Base-by-base conservation (phyloP, 2,797 vertebrate species). In the Chromobotia macracanthus region DNA sequence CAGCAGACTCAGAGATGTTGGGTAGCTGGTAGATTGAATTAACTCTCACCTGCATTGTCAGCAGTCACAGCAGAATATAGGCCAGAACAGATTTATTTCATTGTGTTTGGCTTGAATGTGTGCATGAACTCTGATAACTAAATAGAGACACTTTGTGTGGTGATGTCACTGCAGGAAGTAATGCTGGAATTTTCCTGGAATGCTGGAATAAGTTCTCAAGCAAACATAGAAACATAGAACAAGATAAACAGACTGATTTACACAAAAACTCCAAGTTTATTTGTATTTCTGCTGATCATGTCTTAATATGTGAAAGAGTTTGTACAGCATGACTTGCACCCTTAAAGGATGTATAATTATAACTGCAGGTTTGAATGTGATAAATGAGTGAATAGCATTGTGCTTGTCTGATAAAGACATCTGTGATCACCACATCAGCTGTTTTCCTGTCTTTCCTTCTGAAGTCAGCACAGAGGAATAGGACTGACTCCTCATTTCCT, bases 181-280 rank as follows among this genome's bases (percentile, higher is more conserved):
- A 23, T 28, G 11, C 31, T 71, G 76, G 31, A 78, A 71, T 71
- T 71, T 71, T 64, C 58, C 67, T 66, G n/a, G n/a, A 51, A 23
- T 28, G 11, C 31, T 71, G 76, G 31, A 78, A 71, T 71, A 75
- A 70, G 46, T 46, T 48, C 56, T 69, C 28, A 23, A 41, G 48
- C 68, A 68, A 69, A 10, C 81, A 84, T 80, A 84, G n/a, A n/a
- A n/a, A n/a, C n/a, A n/a, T n/a, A n/a, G n/a, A n/a, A 41, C 56
- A 76, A 84, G 80, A 73, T 64, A 60, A 80, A 70, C 56, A 77
- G 68, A 71, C 51, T 63, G 28, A 78, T 71, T 53, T 23, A 53
- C 76, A 38, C 11, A 78, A 61, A 44, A 9, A 7, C 11, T 2
- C 10, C 11, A 2, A 68, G 44, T 21, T 46, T n/a, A 35, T 5